phyloP scores from a whole-genome alignment of 2,797 vertebrate genomes.

The Schizopygopsis malacanthus region DNA sequence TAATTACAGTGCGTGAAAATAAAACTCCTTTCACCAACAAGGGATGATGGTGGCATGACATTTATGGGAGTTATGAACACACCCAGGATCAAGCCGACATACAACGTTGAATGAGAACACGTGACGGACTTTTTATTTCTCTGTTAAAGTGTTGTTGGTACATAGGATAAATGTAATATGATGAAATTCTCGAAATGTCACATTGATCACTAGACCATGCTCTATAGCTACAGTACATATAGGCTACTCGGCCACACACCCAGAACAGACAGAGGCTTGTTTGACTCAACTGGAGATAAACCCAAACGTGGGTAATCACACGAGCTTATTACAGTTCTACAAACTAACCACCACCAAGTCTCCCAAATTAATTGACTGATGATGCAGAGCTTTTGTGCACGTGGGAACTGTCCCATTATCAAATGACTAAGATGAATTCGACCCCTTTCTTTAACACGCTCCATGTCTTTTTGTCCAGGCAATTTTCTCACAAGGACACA shows the following conservation, averaged over 20 bases:
- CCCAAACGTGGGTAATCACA: constrained; percentile 4
- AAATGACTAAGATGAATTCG: not conserved
- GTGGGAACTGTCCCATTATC: not conserved
- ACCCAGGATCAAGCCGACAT: constrained; percentile 51
- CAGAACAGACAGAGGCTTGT: not conserved
- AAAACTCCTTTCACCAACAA: constrained; percentile 7
- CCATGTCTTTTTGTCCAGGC: constrained; percentile 4
- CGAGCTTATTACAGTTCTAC: constrained; percentile 10
- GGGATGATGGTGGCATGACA: constrained; percentile 3
- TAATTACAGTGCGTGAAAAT: not conserved
- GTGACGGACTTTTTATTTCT: constrained; percentile 13
- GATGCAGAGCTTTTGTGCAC: constrained; percentile 1
- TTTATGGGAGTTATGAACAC: constrained; percentile 47
- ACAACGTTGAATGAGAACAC: constrained; percentile 30
- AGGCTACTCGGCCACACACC: not conserved
- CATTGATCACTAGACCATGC: not conserved
- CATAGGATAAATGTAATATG: not conserved
- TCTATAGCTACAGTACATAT: not conserved
- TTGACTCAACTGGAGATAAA: constrained; percentile 20
- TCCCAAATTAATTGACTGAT: not conserved
- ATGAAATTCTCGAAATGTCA: not conserved
- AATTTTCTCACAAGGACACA: constrained; percentile 34
- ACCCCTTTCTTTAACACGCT: constrained; percentile 22
- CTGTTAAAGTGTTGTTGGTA: not conserved
- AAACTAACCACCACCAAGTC: not conserved